Percentiles rank a stretch among this genome's conserved stretches.
Conservation (phyloP, 2,797 vertebrate genomes). For the Alcedo quadribrachys region DNA sequence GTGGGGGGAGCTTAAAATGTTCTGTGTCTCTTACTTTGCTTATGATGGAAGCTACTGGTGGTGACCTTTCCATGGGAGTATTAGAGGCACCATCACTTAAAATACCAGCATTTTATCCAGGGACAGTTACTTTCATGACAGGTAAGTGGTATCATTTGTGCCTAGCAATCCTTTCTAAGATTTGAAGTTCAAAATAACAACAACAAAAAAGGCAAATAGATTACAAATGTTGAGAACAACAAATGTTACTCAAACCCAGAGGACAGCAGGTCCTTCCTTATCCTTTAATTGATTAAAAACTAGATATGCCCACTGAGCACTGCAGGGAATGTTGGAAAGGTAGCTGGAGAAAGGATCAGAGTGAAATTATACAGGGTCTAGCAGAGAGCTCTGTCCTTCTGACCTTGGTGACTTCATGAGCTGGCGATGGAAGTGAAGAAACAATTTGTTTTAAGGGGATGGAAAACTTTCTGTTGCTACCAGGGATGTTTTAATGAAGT, state of each 20-base stretch:
- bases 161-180: neutral
- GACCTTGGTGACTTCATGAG: neutral
- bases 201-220: neutral
- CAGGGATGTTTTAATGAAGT: neutral
- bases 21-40: neutral
- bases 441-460: neutral
- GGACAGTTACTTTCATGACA: neutral
- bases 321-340: neutral
- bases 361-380: neutral
- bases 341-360: neutral
- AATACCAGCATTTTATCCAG: neutral
- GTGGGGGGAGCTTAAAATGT: neutral
- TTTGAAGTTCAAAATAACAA: neutral
- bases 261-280: neutral
- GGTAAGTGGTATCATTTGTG: neutral
- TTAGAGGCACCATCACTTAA: neutral
- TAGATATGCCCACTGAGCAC: neutral
- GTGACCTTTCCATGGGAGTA: neutral
- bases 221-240: neutral
- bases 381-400: neutral
- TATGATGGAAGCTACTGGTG: neutral
- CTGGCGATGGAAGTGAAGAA: neutral
- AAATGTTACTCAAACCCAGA: neutral
- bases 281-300: neutral
- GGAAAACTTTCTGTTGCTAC: neutral